Conservation (phyloP, 1,140 invertebrate species). For the Frieseomelitta varia region DNA sequence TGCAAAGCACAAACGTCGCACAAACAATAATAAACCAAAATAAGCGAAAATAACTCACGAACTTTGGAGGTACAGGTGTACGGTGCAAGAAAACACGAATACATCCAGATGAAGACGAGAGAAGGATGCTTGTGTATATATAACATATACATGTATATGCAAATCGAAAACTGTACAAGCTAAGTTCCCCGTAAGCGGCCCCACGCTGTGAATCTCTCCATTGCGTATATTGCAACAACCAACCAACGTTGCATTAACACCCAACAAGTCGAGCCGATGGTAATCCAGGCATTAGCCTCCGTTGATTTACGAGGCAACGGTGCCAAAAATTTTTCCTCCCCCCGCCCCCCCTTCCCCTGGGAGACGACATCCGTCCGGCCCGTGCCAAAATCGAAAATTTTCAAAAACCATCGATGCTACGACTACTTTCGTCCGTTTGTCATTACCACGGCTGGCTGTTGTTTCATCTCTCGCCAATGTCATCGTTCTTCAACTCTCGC, state of each 20-base stretch:
- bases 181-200: constrained; percentile 27
- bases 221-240: constrained; percentile 34
- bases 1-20: no score
- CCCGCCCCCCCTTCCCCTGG: no score
- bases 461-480: background rate
- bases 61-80: background rate
- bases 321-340: constrained; percentile 56
- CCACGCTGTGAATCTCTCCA: background rate
- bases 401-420: background rate
- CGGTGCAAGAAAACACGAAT: background rate
- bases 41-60: background rate
- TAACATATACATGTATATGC: constrained; percentile 25
- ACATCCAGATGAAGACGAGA: constrained; percentile 1
- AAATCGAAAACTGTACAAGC: constrained; percentile 36
- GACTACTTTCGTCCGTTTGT: background rate
- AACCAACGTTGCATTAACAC: constrained; percentile 39
- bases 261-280: constrained; percentile 21
- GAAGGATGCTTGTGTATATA: background rate
- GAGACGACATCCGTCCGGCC: constrained; percentile 27
- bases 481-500: no score
- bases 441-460: no score
- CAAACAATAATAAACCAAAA: no score
- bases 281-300: constrained; percentile 55
- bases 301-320: constrained; percentile 55
- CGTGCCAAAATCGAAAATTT: constrained; percentile 39